Base-by-base conservation (phyloP, 2,888 invertebrate genomes). In the Drepana falcataria region DNA sequence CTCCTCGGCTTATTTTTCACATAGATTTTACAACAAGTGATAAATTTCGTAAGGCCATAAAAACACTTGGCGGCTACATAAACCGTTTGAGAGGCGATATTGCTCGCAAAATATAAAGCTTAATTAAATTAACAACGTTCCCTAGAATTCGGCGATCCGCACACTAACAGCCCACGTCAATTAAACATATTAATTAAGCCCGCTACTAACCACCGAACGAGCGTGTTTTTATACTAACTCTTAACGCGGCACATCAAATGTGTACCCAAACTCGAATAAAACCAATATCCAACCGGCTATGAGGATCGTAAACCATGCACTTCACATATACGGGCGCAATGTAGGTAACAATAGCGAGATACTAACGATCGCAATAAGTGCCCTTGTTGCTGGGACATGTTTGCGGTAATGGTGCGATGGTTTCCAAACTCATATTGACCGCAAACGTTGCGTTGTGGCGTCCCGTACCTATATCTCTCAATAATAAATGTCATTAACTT, bases 361-460 rank as follows among this genome's bases (percentile, higher is more conserved):
- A 53, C 51, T 62, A 64, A 64, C 63, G 63, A 58, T 59, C 53
- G 60, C 68, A 68, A 66, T 74, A 73, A 76, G 76, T 69, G 73
- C 70, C 56, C 61, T 59, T 68, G 69, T 69, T 73, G 63, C 59
- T 67, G 65, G 67, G 61, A 65, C 75, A 75, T 71, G 75, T 79
- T 77, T 75, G 79, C 64, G 73, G 75, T 55, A 57, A 66, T 57
- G 57, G 61, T 64, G 68, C 68, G 70, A 69, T 60, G 71, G 64
- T 64, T 65, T 59, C 73, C 71, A 68, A 78, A 80, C 77, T 79
- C 71, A 69, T 72, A 59, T 65, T 65, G 63, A 75, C 83, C 82
- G 70, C 83, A 71, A 77, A 77, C 78, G 73, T 71, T 74, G 71
- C 75, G 74, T 70, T 77, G 74, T 59, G 73, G 71, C 68, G 55